Conservation (phyloP, 2,888 invertebrate species). For the Disparrhopalites patrizii region DNA sequence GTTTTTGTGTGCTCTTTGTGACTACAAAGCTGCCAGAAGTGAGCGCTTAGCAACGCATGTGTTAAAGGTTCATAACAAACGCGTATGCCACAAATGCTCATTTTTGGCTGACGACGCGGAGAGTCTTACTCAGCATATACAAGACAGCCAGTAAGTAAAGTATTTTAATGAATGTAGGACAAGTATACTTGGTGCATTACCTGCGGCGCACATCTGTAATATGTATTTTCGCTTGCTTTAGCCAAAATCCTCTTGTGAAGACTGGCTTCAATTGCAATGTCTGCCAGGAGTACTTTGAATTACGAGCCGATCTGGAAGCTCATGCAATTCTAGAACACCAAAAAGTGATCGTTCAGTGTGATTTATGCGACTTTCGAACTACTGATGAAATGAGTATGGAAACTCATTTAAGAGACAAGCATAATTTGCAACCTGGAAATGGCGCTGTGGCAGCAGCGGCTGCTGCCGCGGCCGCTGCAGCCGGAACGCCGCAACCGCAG, state of each 20-base stretch:
- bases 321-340: slow-evolving; percentile 50
- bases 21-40: slow-evolving; percentile 88
- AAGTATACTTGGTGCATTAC: neutral
- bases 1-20: slow-evolving; percentile 83
- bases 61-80: slow-evolving; percentile 84
- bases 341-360: slow-evolving; percentile 50
- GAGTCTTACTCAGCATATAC: slow-evolving; percentile 69
- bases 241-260: slow-evolving; percentile 48
- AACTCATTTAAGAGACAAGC: slow-evolving; percentile 49
- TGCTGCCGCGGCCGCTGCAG: slow-evolving; percentile 45
- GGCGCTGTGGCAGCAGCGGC: slow-evolving; percentile 46
- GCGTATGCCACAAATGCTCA: slow-evolving; percentile 82
- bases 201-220: neutral
- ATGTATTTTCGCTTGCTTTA: slow-evolving; percentile 15
- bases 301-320: slow-evolving; percentile 49
- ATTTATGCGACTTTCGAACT: slow-evolving; percentile 50
- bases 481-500: slow-evolving; percentile 31
- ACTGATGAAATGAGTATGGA: slow-evolving; percentile 50
- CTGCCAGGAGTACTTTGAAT: slow-evolving; percentile 49
- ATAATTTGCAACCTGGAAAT: slow-evolving; percentile 48
- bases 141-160: slow-evolving; percentile 54
- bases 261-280: slow-evolving; percentile 49
- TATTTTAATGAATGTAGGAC: neutral
- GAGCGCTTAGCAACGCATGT: slow-evolving; percentile 86
- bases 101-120: slow-evolving; percentile 79